Evolutionary conservation across 2,113 vertebrate species (phyloP).

Genomic region (Cacatua alba): DNA sequence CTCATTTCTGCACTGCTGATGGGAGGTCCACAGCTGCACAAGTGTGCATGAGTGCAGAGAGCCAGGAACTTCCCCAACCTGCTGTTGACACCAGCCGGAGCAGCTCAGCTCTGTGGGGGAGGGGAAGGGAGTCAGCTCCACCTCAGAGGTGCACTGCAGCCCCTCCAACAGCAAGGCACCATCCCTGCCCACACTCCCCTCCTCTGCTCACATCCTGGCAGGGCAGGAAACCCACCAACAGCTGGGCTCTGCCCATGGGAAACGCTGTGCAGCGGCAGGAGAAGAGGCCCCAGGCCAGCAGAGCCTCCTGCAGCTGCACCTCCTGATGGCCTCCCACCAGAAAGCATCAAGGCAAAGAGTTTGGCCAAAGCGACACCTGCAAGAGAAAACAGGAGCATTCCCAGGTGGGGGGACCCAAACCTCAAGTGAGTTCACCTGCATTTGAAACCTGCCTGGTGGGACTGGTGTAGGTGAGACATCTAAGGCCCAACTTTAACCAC

Average conservation of each 20-base stretch:
- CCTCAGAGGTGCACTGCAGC: not conserved
- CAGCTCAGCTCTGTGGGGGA: not conserved
- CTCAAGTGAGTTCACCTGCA: fast-evolving
- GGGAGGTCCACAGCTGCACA: not conserved
- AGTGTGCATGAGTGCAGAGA: not conserved
- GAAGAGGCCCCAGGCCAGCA: not conserved
- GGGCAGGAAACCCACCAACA: not conserved
- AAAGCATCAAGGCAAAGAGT: not conserved
- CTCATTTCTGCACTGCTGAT: not conserved
- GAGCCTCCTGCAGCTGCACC: conserved; percentile 49
- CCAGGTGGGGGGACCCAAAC: not conserved
- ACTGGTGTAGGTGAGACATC: not conserved
- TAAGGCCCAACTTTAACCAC: not conserved
- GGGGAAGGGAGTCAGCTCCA: not conserved
- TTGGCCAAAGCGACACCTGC: not conserved
- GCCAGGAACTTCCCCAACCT: not conserved
- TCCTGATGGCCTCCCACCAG: not conserved
- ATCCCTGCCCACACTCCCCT: not conserved
- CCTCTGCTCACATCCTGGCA: not conserved
- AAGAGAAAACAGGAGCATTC: not conserved
- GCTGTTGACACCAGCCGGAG: not conserved
- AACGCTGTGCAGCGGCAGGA: not conserved
- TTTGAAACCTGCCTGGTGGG: not conserved
- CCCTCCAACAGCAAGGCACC: not conserved
- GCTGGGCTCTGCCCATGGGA: conserved; percentile 7